Evolutionary conservation across 2,888 invertebrate species (phyloP), one percentile per base, ranked within the genome.

Genomic region (Phorcus lineatus): DNA sequence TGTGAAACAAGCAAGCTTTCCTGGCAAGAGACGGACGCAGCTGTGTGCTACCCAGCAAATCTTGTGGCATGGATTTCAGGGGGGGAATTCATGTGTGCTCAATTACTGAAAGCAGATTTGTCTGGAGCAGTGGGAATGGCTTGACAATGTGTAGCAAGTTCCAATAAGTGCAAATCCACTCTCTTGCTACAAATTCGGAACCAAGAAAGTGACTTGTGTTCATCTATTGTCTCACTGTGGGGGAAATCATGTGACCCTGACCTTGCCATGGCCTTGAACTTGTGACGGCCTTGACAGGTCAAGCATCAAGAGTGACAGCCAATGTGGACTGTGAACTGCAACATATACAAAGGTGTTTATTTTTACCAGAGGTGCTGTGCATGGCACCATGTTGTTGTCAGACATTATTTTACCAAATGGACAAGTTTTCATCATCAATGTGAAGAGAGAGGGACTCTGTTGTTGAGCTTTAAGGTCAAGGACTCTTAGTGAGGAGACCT

Each of bases 301-400:
- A 62, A 13, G 62, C 28, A 28, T 24, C 62, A 28, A 62, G 28
- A 62, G 16, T 62, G 62, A 62, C 28, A 62, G 62, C 24, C 62
- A 16, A 24, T 16, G 17, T 28, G 28, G 62, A 24, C 62, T 62
- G 28, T 62, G 28, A 62, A 62, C 62, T 28, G 62, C 62, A 62
- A 62, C 24, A 62, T 62, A 62, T 62, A 62, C 28, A 62, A 28
- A 62, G 24, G 62, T 62, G 62, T 62, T 62, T 62, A 62, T 62
- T 62, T 62, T 62, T 62, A 62, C 62, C 62, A 62, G 62, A 28
- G 62, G 28, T 62, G 62, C 28, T 62, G 62, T 31, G 16, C 28
- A 62, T 31, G 28, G 24, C 62, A 62, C 3, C 62, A 17, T 62
- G 24, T 62, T 62, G 28, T 62, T 62, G 24, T 62, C 24, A 17